Evolutionary conservation across 2,888 invertebrate species (phyloP).

Genomic region (Plemyria rubiginata): DNA sequence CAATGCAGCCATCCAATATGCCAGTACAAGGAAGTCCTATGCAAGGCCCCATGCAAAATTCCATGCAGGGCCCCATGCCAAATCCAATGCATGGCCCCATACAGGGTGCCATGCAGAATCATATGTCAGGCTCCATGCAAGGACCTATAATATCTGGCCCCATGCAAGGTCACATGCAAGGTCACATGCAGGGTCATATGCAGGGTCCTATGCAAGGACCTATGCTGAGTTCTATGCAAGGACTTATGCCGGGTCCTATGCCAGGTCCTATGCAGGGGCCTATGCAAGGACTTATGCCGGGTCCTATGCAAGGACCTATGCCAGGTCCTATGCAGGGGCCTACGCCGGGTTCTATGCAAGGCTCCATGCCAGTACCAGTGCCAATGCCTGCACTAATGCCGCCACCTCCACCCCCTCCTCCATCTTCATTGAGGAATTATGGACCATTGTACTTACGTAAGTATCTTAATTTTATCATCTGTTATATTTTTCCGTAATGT

Average conservation of each 20-base stretch:
- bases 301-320: background rate
- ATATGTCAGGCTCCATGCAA: background rate
- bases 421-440: conserved; percentile 7
- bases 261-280: background rate
- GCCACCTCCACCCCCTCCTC: conserved; percentile 31
- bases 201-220: conserved; percentile 29
- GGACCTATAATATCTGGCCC: conserved; percentile 10
- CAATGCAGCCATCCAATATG: conserved; percentile 1
- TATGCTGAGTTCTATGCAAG: conserved; percentile 35
- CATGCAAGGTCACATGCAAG: conserved; percentile 4
- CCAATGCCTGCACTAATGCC: conserved; percentile 20
- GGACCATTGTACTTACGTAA: conserved; percentile 31
- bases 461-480: background rate
- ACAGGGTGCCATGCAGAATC: conserved; percentile 3
- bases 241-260: conserved; percentile 18
- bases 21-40: background rate
- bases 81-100: conserved; percentile 14
- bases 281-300: background rate
- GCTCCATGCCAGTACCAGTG: conserved; percentile 29
- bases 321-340: background rate
- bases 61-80: conserved; percentile 5
- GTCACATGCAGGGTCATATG: conserved; percentile 34
- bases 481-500: no score
- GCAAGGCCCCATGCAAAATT: conserved; percentile 2
- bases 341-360: conserved; percentile 32